Evolutionary conservation across 30 jellyfish, hydroid and myxozoan genomes (phyloP), one percentile per base, ranked within the genome.

Genomic region (Aurelia sp.): DNA sequence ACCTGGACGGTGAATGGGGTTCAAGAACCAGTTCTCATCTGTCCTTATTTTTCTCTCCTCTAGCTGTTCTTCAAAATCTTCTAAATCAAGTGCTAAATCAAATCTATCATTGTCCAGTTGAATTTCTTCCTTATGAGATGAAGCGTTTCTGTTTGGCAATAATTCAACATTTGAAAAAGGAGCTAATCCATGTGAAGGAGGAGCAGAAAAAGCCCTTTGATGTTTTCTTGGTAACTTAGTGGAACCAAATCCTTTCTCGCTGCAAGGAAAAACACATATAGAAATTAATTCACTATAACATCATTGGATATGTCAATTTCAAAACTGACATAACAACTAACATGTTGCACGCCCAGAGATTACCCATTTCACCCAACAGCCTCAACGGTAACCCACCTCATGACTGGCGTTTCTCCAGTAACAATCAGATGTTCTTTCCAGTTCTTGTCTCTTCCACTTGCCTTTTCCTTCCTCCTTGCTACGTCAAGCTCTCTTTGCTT

Each of bases 1-100:
- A 22, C n/a, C 35, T 18, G 90, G 87, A 23, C 96, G 81, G 35
- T 79, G 87, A 12, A 68, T 44, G 13, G 96, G 96, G 51, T 82
- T 73, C 33, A 79, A 18, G 59, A 66, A 88, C 96, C 96, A 88
- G 4, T 37, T 71, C 18, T 37, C 33, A 37, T 62, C 31, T 44
- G 13, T 13, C 55, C 15, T 44, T n/a, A 27, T 66, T 8, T 7
- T 20, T n/a, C 77, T n/a, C n/a, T 66, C 53, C 22, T 66, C 16
- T 6, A 11, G 12, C 16, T n/a, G 31, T 11, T 22, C 79, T 11
- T 44, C 57, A 18, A 59, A 11, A 13, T 78, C 89, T 44, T 63
- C 60, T 50, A 78, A 4, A 68, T 78, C 80, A 37, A 41, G 18
- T 4, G 61, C 89, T 35, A 78, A 44, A n/a, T 64, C 72, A 20